These are phyloP conservation scores for Tenthredo mesomela DNA, from an alignment of 2,888 invertebrate genomes.

Conservation along the genomic window DNA sequence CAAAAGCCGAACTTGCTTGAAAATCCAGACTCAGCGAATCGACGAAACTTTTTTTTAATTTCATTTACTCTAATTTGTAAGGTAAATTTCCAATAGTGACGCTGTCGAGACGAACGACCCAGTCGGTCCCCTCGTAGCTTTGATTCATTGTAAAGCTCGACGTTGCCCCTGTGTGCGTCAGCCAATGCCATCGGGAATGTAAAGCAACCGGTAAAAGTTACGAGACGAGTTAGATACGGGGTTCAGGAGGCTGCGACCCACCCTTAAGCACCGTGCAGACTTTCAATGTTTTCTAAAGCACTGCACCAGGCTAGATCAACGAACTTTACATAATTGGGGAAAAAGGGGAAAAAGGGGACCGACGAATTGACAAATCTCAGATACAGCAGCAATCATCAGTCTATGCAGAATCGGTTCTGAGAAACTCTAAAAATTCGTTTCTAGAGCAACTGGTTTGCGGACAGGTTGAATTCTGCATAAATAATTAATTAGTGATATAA, in stretches of 20 bases:
- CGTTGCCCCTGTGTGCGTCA: slow-evolving; percentile 53
- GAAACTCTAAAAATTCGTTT: not conserved
- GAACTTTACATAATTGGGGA: slow-evolving; percentile 29
- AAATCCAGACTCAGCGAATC: slow-evolving; percentile 65
- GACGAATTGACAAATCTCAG: not conserved
- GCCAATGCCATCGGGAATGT: slow-evolving; percentile 53
- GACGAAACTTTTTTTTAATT: slow-evolving; percentile 74
- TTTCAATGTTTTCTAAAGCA: slow-evolving; percentile 42
- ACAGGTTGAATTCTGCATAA: not conserved
- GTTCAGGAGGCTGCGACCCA: slow-evolving; percentile 6
- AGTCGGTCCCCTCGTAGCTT: slow-evolving; percentile 60
- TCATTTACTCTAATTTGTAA: slow-evolving; percentile 76
- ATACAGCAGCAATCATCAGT: not conserved
- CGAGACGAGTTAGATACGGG: slow-evolving; percentile 52
- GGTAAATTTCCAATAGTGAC: slow-evolving; percentile 76
- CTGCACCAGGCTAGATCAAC: not conserved
- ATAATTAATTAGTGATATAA: not conserved
- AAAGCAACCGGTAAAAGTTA: slow-evolving; percentile 55
- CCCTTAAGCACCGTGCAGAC: slow-evolving; percentile 10
- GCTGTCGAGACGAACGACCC: slow-evolving; percentile 58
- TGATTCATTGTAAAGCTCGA: slow-evolving; percentile 69
- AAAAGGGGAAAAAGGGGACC: not conserved
- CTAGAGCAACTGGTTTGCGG: not conserved
- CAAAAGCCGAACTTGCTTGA: slow-evolving; percentile 71
- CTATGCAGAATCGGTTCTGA: not conserved